These are phyloP conservation scores for Hypomesus transpacificus DNA, from an alignment of 2,113 vertebrate genomes.

Conservation along the genomic window DNA sequence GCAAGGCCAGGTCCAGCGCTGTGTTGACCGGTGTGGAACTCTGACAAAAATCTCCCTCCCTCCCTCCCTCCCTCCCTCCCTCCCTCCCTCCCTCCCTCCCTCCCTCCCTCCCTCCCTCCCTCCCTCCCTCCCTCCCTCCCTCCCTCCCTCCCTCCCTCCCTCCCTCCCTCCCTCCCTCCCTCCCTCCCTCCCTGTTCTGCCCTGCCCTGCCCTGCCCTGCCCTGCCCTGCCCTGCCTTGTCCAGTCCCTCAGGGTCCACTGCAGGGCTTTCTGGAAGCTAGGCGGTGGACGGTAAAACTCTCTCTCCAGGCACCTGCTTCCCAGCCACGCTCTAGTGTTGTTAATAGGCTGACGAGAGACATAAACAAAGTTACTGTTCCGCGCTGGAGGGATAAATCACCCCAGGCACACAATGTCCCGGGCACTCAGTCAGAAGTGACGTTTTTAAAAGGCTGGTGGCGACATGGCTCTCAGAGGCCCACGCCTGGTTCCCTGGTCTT, in stretches of 20 bases:
- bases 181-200: background rate
- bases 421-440: slow-evolving; percentile 49
- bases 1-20: too few relatives aligned
- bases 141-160: too few relatives aligned
- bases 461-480: background rate
- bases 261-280: slow-evolving; percentile 39
- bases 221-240: background rate
- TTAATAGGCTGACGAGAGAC: slow-evolving; percentile 71
- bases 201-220: background rate
- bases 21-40: too few relatives aligned
- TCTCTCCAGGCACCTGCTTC: slow-evolving; percentile 65
- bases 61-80: too few relatives aligned
- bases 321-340: slow-evolving; percentile 58
- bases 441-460: slow-evolving; percentile 51
- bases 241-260: slow-evolving; percentile 14
- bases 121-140: background rate
- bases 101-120: too few relatives aligned
- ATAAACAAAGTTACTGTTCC: slow-evolving; percentile 62
- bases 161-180: too few relatives aligned
- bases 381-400: slow-evolving; percentile 62
- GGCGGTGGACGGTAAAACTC: slow-evolving; percentile 60
- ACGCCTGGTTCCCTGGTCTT: background rate
- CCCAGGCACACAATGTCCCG: slow-evolving; percentile 44
- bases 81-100: background rate
- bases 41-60: too few relatives aligned